Evolutionary conservation across 2,888 invertebrate genomes (phyloP), one percentile per base, ranked within the genome.

Genomic region (Drosophila atripex): DNA sequence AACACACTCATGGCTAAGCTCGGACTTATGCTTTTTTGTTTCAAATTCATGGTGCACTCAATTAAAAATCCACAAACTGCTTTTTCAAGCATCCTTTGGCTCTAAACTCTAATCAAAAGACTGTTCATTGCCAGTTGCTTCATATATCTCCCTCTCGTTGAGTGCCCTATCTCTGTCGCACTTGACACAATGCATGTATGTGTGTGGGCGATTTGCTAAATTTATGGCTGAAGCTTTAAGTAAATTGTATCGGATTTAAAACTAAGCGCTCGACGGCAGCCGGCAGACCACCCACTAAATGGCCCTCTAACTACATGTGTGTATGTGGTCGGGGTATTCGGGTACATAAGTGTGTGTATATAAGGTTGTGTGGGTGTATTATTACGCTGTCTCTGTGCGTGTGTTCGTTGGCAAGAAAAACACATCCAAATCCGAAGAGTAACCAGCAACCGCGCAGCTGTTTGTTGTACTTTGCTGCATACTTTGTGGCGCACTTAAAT

Each of bases 391-490:
- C 32, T 35, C 28, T 35, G 28, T 2, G 21, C 32, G 45, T 60
- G 63, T 53, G 47, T 45, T 53, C 57, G 68, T 35, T 69, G 66
- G 76, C 50, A 68, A 52, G 66, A 70, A 70, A 70, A 80, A 80
- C 80, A 77, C 59, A 71, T 71, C 71, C 70, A 78, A 80, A 80
- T 78, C 78, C 76, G 51, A 65, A 69, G 51, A 73, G 68, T 66
- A 83, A 72, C 53, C 73, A 56, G 30, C 46, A 41, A 55, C 65
- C 59, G 51, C 52, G 71, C 80, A 85, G 74, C 79, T 75, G 80
- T 76, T 80, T 82, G 80, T 78, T 80, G 80, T 80, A 80, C 79
- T 78, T 80, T 82, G 76, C 71, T 82, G 85, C 82, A 85, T 80
- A 78, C 86, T 80, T 80, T 80, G 80, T 51, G 80, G 86, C 72